A percentile compares a stretch with the other conserved stretches of the same genome.
phyloP scores from a whole-genome alignment of 1,140 invertebrate species.

The Steinernema feltiae region DNA sequence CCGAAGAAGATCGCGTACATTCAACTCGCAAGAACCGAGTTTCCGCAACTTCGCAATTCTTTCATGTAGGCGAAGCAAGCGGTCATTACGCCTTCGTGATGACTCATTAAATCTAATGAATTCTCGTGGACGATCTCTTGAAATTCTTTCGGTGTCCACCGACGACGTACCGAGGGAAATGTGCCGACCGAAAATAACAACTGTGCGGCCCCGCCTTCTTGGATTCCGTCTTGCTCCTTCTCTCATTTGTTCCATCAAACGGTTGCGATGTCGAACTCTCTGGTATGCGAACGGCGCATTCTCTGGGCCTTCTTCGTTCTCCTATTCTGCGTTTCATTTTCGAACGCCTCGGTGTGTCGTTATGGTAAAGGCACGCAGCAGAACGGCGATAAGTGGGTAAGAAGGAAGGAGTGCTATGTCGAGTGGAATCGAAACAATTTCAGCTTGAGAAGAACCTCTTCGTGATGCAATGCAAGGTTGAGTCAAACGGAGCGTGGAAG shows the following conservation, averaged over 20 bases:
- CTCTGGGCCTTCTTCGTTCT: not conserved
- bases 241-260: not conserved
- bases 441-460: not conserved
- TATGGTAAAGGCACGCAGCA: not conserved
- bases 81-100: too few relatives aligned
- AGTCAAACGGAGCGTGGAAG: not conserved
- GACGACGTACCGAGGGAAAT: too few relatives aligned
- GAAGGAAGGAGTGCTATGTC: not conserved
- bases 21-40: too few relatives aligned
- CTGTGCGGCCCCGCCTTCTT: not conserved
- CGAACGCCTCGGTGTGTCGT: not conserved
- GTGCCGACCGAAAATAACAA: not conserved
- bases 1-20: not conserved
- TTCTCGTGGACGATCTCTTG: too few relatives aligned
- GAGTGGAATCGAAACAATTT: not conserved
- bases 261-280: not conserved
- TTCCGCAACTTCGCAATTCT: too few relatives aligned
- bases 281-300: not conserved
- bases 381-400: not conserved
- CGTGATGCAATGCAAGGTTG: slow-evolving; percentile 2
- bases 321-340: not conserved
- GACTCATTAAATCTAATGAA: too few relatives aligned
- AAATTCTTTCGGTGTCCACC: too few relatives aligned
- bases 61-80: too few relatives aligned
- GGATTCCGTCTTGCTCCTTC: not conserved